Evolutionary conservation across 2,113 vertebrate genomes (phyloP).

Genomic region (Theristicus caerulescens): DNA sequence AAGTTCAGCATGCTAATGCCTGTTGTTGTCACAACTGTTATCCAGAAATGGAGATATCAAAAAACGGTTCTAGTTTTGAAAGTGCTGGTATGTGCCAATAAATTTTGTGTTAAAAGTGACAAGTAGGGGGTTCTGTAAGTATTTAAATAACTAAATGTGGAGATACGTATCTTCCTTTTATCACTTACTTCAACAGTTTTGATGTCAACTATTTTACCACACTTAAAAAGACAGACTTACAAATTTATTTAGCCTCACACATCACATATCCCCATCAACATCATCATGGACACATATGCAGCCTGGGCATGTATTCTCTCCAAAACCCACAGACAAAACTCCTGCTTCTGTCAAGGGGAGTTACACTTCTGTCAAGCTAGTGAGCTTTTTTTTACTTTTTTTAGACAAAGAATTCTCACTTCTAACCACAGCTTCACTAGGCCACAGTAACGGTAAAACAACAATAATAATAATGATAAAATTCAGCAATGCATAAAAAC

Average conservation of each 20-base stretch:
- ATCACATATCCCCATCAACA: neutral
- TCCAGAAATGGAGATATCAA: neutral
- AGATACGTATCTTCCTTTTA: neutral
- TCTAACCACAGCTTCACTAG: neutral
- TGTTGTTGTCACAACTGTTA: neutral
- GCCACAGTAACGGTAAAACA: neutral
- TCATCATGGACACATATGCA: neutral
- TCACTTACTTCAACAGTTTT: neutral
- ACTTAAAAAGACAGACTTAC: neutral
- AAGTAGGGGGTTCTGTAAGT: neutral
- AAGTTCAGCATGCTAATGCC: neutral
- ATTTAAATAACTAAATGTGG: neutral
- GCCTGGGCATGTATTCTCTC: neutral
- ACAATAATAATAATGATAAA: conserved; percentile 50
- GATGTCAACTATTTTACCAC: neutral
- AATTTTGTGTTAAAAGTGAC: neutral
- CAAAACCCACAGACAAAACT: neutral
- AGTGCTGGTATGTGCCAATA: neutral
- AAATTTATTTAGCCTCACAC: neutral
- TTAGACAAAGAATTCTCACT: neutral
- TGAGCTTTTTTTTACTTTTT: neutral
- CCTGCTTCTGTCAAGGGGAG: neutral
- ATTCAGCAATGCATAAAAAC: conserved; percentile 45
- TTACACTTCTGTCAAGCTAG: neutral
- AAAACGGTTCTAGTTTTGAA: neutral